Conservation (phyloP, 1,140 invertebrate species). For the Ceratosolen fusciceps region DNA sequence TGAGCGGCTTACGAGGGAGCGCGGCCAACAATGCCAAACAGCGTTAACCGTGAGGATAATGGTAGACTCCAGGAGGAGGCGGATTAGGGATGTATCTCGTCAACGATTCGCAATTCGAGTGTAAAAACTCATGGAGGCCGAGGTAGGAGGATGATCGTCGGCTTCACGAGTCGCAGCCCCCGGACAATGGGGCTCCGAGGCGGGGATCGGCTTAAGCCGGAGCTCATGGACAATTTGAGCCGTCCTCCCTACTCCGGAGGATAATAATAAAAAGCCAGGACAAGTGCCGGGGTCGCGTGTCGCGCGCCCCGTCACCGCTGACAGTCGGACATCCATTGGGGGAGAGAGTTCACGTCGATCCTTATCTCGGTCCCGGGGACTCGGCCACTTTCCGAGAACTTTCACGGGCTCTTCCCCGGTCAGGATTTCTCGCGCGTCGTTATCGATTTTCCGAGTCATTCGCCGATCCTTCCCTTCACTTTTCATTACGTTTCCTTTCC, state of each 20-base stretch:
- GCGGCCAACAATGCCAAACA: too few species aligned
- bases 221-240: not conserved
- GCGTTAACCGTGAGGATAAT: too few species aligned
- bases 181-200: not conserved
- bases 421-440: not conserved
- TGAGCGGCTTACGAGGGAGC: too few species aligned
- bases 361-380: not conserved
- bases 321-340: too few species aligned
- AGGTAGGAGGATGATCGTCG: not conserved
- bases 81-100: too few species aligned
- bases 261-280: too few species aligned
- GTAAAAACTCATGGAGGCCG: not conserved
- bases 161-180: slow-evolving; percentile 17
- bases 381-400: not conserved
- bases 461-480: not conserved
- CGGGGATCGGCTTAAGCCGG: slow-evolving; percentile 18
- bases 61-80: too few species aligned
- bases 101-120: too few species aligned
- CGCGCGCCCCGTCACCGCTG: not conserved
- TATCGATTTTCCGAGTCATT: not conserved
- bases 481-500: not conserved
- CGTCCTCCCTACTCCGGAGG: too few species aligned
- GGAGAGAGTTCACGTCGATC: not conserved
- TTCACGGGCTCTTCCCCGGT: not conserved
- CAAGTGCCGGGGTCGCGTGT: not conserved